These are phyloP conservation scores for Piprites chloris DNA, from an alignment of 2,113 vertebrate genomes.

Conservation along the genomic window DNA sequence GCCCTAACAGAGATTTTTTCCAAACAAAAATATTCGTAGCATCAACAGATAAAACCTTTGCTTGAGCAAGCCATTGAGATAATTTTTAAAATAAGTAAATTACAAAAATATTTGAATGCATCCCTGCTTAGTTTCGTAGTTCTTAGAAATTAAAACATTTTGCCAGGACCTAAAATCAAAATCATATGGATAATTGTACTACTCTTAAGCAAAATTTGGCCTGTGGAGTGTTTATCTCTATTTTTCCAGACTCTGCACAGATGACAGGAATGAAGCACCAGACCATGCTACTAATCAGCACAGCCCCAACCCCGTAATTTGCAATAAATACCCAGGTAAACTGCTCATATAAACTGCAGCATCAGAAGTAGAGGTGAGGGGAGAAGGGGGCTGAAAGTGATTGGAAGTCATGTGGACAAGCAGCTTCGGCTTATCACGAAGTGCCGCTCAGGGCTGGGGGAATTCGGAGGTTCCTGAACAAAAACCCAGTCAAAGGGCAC, in stretches of 20 bases:
- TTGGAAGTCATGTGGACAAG: accelerated
- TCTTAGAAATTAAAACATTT: neutral
- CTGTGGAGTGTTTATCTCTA: neutral
- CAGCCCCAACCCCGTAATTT: slow-evolving; percentile 24
- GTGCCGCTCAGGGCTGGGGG: accelerated
- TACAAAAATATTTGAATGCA: neutral
- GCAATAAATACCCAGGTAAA: neutral
- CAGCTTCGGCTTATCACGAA: neutral
- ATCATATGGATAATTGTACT: neutral
- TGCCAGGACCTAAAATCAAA: neutral
- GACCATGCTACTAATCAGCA: neutral
- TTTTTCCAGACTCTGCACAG: neutral
- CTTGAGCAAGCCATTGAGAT: neutral
- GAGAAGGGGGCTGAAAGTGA: accelerated
- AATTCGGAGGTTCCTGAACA: neutral
- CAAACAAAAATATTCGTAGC: slow-evolving; percentile 24
- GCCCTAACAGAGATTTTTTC: slow-evolving; percentile 28
- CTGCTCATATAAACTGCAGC: neutral
- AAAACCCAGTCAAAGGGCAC: accelerated
- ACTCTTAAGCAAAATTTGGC: accelerated
- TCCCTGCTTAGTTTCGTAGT: neutral
- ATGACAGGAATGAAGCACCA: neutral
- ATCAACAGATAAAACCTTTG: neutral
- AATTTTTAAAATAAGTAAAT: neutral
- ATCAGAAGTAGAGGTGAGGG: neutral